A percentile compares a stretch with the other conserved stretches of the same genome.
Evolutionary conservation across 2,797 vertebrate species (phyloP).

Genomic region (Sebastes minor): DNA sequence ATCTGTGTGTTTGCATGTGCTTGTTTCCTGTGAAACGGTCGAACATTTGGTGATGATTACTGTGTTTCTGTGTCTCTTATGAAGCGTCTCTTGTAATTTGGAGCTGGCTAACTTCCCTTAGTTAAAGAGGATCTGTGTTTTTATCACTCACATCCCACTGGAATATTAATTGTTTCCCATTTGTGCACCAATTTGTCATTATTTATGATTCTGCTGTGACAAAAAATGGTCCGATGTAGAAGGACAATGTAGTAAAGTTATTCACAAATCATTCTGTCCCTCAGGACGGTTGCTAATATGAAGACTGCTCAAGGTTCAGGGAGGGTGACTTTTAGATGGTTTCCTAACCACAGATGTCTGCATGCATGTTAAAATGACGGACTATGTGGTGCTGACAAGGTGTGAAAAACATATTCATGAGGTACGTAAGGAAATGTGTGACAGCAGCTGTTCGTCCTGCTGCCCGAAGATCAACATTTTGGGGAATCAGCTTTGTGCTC

Average conservation of each 20-base stretch:
- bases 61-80: not conserved
- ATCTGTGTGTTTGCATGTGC: not conserved
- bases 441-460: too few relatives aligned
- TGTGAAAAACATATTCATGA: too few relatives aligned
- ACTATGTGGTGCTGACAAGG: too few relatives aligned
- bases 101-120: not conserved
- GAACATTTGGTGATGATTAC: not conserved
- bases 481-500: too few relatives aligned
- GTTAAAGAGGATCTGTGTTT: slow-evolving; percentile 4
- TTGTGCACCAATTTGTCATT: not conserved
- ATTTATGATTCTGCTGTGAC: slow-evolving; percentile 28
- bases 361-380: too few relatives aligned
- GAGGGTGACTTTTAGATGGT: not conserved
- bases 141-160: not conserved
- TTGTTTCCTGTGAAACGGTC: not conserved
- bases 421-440: too few relatives aligned
- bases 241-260: not conserved
- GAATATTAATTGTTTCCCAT: slow-evolving; percentile 19
- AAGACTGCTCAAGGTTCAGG: not conserved
- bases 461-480: too few relatives aligned
- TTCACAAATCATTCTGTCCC: slow-evolving; percentile 5
- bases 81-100: slow-evolving; percentile 17
- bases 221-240: not conserved
- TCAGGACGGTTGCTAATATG: not conserved
- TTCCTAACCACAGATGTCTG: not conserved